These are phyloP conservation scores for Oscheius sp. DNA, from an alignment of 2,888 invertebrate genomes.

Conservation along the genomic window DNA sequence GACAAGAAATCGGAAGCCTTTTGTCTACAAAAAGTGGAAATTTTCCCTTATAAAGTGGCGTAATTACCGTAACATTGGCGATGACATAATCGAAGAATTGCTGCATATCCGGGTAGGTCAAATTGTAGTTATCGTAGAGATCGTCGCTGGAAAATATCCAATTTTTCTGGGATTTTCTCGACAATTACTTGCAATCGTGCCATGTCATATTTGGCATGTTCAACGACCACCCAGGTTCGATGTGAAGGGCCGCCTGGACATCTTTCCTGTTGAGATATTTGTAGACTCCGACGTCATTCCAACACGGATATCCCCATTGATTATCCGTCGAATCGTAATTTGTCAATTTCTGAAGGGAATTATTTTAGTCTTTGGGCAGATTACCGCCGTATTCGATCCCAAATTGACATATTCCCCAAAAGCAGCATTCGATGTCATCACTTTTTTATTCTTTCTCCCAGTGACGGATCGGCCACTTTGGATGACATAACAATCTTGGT, in stretches of 20 bases:
- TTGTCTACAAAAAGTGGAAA: conserved; percentile 21
- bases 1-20: conserved; percentile 46
- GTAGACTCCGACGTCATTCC: conserved; percentile 40
- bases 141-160: conserved; percentile 35
- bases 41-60: neutral
- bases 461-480: conserved; percentile 20
- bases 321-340: conserved; percentile 56
- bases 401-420: conserved; percentile 12
- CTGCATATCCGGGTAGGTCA: conserved; percentile 50
- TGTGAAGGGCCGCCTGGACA: conserved; percentile 40
- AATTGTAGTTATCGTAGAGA: conserved; percentile 48
- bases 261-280: conserved; percentile 38
- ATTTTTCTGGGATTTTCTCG: neutral
- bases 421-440: neutral
- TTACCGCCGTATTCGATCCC: neutral
- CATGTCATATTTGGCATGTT: conserved; percentile 38
- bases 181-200: conserved; percentile 51
- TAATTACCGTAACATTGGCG: conserved; percentile 39
- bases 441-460: conserved; percentile 29
- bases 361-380: neutral
- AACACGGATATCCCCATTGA: conserved; percentile 40
- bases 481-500: conserved; percentile 48
- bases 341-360: conserved; percentile 44
- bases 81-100: conserved; percentile 47
- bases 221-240: conserved; percentile 42